A percentile compares a stretch with the other conserved stretches of the same genome.
These are phyloP conservation scores for Amorpha juglandis DNA, from an alignment of 2,888 invertebrate genomes.

Conservation along the genomic window DNA sequence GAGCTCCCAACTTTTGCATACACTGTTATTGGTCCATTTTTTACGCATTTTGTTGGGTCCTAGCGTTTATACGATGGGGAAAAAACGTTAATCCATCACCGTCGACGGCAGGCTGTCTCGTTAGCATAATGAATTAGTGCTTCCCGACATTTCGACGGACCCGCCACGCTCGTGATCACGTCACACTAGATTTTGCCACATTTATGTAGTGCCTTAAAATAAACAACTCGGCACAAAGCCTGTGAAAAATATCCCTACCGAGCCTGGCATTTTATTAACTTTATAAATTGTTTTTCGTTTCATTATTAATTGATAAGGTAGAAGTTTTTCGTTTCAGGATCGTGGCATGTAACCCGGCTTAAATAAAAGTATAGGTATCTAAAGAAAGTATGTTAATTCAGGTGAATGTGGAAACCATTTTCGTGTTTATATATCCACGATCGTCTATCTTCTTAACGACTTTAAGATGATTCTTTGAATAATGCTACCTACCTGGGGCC, in stretches of 20 bases:
- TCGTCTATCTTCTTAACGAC: constrained; percentile 17
- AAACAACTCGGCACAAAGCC: constrained; percentile 2
- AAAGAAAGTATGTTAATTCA: background rate
- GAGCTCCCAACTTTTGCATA: constrained; percentile 56
- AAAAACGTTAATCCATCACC: constrained; percentile 74
- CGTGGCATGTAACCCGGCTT: too few species aligned
- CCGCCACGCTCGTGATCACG: constrained; percentile 39
- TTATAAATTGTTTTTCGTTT: too few species aligned
- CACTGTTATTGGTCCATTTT: constrained; percentile 61
- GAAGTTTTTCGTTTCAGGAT: too few species aligned
- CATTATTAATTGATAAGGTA: too few species aligned
- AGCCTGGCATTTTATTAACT: background rate
- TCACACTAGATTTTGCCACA: constrained; percentile 32
- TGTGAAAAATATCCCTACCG: background rate
- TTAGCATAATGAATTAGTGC: constrained; percentile 81
- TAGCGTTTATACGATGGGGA: constrained; percentile 51
- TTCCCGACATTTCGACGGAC: constrained; percentile 29
- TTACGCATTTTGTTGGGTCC: constrained; percentile 52
- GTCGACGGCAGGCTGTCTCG: constrained; percentile 73
- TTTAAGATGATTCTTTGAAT: constrained; percentile 1
- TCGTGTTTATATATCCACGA: background rate
- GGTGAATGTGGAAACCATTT: constrained; percentile 4
- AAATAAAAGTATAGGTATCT: too few species aligned
- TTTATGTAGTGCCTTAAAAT: background rate
- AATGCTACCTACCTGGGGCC: background rate